Evolutionary conservation across 2,888 invertebrate species (phyloP).

Genomic region (Lamellibrachia satsuma): DNA sequence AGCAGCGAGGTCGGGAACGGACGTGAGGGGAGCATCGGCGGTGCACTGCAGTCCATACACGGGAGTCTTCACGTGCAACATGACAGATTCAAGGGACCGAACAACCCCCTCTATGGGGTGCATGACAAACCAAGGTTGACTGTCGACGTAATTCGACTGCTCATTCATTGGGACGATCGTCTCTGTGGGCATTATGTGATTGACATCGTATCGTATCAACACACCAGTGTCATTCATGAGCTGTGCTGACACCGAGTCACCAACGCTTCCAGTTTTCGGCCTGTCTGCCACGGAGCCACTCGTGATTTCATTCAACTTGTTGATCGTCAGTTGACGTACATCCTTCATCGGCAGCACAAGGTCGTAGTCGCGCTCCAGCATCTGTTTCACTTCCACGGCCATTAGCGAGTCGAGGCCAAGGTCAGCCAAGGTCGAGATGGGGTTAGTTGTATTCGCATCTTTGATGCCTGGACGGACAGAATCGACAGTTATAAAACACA

Average conservation of each 20-base stretch:
- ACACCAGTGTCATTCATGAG: conserved; percentile 33
- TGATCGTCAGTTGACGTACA: conserved; percentile 73
- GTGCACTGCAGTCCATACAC: conserved; percentile 93
- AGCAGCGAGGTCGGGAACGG: conserved; percentile 77
- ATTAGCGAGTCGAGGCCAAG: conserved; percentile 98
- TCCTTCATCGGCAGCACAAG: conserved; percentile 89
- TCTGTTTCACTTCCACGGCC: conserved; percentile 99
- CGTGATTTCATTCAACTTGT: conserved; percentile 44
- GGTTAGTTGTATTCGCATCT: conserved; percentile 81
- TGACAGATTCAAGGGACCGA: conserved; percentile 76
- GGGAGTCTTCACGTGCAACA: conserved; percentile 77
- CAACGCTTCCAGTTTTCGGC: neutral
- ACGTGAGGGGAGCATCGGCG: conserved; percentile 76
- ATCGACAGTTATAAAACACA: neutral
- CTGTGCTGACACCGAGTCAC: neutral
- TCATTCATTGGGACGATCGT: conserved; percentile 72
- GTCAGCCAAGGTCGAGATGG: conserved; percentile 84
- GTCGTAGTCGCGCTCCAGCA: conserved; percentile 90
- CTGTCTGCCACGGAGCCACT: neutral
- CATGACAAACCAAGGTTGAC: conserved; percentile 56
- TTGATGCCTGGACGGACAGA: conserved; percentile 76
- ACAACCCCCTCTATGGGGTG: conserved; percentile 68
- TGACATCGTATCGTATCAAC: conserved; percentile 43
- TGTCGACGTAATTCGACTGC: conserved; percentile 17
- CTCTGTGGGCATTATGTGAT: conserved; percentile 77